Percentiles rank a stretch among this genome's conserved stretches.
These are phyloP conservation scores for Neopelma chrysocephalum DNA, from an alignment of 2,797 vertebrate species.

Conservation along the genomic window DNA sequence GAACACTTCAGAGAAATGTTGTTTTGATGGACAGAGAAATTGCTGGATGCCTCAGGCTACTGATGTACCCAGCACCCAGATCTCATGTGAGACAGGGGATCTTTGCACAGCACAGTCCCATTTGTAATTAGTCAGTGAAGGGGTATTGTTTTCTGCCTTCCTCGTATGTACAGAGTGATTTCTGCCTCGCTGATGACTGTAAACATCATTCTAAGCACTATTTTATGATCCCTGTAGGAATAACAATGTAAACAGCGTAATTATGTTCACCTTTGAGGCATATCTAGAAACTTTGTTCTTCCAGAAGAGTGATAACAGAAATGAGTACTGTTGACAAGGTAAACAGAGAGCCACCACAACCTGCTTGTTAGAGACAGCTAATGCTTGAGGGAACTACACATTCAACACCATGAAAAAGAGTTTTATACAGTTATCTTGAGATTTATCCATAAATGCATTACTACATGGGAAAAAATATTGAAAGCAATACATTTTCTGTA, in stretches of 20 bases:
- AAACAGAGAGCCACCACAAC: slow-evolving; percentile 37
- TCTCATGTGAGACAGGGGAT: neutral
- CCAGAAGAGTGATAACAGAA: slow-evolving; percentile 62
- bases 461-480: neutral
- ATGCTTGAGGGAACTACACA: slow-evolving; percentile 9
- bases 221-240: slow-evolving; percentile 59
- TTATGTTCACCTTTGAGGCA: slow-evolving; percentile 60
- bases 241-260: slow-evolving; percentile 60
- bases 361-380: slow-evolving; percentile 36
- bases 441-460: neutral
- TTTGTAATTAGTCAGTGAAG: neutral
- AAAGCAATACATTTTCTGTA: neutral
- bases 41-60: neutral
- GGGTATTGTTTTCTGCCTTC: neutral
- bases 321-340: slow-evolving; percentile 49
- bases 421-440: neutral
- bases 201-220: slow-evolving; percentile 52
- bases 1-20: neutral
- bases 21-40: neutral
- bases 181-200: slow-evolving; percentile 30
- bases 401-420: neutral
- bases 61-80: neutral
- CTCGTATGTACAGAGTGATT: neutral
- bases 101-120: neutral
- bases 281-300: slow-evolving; percentile 52